Conservation (phyloP, 37 sponge, comb jelly and placozoan genomes). For the Dysidea cf. avara region DNA sequence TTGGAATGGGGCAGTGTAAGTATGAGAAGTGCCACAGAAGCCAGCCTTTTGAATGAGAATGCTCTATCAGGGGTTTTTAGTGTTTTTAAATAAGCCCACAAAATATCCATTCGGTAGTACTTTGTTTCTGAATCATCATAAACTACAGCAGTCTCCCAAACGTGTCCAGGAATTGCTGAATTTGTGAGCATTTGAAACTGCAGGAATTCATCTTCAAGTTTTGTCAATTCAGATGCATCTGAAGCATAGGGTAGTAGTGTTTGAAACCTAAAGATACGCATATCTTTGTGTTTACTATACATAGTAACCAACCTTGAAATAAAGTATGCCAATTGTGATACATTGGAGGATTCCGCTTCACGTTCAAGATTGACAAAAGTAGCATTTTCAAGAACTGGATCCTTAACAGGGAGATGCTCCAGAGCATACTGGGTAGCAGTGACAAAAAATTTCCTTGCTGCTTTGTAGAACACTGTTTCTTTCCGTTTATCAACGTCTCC, state of each 20-base stretch:
- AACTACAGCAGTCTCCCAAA: conserved; percentile 23
- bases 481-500: neutral
- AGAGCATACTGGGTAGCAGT: conserved; percentile 19
- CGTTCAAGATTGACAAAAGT: too few species aligned
- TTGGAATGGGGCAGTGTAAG: neutral
- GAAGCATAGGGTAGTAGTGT: too few species aligned
- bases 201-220: conserved; percentile 34
- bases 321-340: too few species aligned
- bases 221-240: conserved; percentile 10
- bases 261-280: too few species aligned
- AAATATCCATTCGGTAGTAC: too few species aligned
- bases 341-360: too few species aligned
- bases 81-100: conserved; percentile 5
- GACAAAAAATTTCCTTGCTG: too few species aligned
- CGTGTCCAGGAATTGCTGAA: neutral
- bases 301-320: too few species aligned
- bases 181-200: conserved; percentile 15
- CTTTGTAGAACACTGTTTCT: too few species aligned
- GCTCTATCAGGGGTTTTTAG: neutral
- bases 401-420: conserved; percentile 16
- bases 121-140: conserved; percentile 10
- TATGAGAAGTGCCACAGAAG: neutral
- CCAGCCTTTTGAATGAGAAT: neutral
- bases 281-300: too few species aligned
- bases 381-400: neutral